These are phyloP conservation scores for Steinernema feltiae DNA, from an alignment of 1,140 invertebrate species.

Conservation along the genomic window DNA sequence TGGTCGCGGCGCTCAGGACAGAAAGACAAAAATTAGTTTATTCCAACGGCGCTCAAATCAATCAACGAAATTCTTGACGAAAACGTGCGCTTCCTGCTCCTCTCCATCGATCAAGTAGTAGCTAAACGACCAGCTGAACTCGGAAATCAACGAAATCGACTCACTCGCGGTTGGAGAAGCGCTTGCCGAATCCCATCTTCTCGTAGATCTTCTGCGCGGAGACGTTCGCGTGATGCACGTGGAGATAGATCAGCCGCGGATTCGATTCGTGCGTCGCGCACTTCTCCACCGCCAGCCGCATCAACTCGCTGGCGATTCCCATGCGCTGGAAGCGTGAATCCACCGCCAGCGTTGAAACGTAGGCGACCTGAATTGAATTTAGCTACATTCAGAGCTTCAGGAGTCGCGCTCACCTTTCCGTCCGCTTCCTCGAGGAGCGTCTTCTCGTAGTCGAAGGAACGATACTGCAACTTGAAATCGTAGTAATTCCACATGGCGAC, in stretches of 20 bases:
- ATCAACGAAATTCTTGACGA: too few species aligned
- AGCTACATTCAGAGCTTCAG: too few species aligned
- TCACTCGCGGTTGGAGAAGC: neutral
- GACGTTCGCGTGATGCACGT: neutral
- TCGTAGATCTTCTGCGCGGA: neutral
- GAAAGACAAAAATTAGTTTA: too few species aligned
- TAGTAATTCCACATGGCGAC: neutral
- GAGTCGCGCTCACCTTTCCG: neutral
- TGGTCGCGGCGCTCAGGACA: too few species aligned
- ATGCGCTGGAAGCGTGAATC: neutral
- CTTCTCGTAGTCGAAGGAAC: neutral
- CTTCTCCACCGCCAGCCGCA: neutral
- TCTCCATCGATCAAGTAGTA: too few species aligned
- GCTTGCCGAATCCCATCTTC: neutral
- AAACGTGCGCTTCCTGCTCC: too few species aligned
- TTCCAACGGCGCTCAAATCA: too few species aligned
- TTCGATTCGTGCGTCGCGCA: neutral
- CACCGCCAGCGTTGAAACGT: neutral
- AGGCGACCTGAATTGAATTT: neutral
- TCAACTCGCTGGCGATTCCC: neutral
- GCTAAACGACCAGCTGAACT: neutral
- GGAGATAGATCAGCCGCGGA: neutral
- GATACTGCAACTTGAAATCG: neutral
- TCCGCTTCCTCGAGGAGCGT: neutral
- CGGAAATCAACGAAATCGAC: too few species aligned